Conservation (phyloP, 2,888 invertebrate species). For the Anthophora plumipes region DNA sequence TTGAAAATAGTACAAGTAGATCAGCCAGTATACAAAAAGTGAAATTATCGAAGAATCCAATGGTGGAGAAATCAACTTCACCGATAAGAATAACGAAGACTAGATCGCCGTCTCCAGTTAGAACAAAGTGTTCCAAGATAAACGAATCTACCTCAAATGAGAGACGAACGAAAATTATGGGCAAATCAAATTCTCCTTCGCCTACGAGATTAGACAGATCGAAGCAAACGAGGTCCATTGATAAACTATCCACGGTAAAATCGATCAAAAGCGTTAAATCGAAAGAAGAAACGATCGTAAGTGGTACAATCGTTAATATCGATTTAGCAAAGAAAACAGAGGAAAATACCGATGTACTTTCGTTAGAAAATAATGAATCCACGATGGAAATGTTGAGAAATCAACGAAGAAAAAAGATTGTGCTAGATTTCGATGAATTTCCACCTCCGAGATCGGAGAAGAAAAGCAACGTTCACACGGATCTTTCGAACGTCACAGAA, state of each 20-base stretch:
- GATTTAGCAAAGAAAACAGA: not conserved
- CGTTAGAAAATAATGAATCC: not conserved
- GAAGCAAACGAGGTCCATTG: not conserved
- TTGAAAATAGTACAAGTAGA: constrained; percentile 12
- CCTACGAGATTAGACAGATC: constrained; percentile 23
- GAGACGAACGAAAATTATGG: not conserved
- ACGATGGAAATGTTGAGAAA: constrained; percentile 26
- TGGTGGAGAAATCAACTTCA: not conserved
- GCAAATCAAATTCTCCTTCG: constrained; percentile 29
- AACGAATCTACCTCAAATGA: constrained; percentile 5
- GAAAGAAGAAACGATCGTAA: not conserved
- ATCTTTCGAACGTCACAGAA: constrained; percentile 51
- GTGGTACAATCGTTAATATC: not conserved
- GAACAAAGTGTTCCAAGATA: constrained; percentile 6
- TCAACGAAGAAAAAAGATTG: constrained; percentile 70
- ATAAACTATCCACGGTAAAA: not conserved
- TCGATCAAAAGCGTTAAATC: not conserved
- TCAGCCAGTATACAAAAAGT: constrained; percentile 1
- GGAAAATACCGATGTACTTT: not conserved
- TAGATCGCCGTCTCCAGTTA: constrained; percentile 54
- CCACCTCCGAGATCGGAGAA: constrained; percentile 73
- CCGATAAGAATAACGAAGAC: constrained; percentile 13
- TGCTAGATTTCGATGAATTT: constrained; percentile 77
- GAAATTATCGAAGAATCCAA: constrained; percentile 16
- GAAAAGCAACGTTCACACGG: constrained; percentile 51